Conservation (phyloP, 2,113 vertebrate species). For the Chionis minor region DNA sequence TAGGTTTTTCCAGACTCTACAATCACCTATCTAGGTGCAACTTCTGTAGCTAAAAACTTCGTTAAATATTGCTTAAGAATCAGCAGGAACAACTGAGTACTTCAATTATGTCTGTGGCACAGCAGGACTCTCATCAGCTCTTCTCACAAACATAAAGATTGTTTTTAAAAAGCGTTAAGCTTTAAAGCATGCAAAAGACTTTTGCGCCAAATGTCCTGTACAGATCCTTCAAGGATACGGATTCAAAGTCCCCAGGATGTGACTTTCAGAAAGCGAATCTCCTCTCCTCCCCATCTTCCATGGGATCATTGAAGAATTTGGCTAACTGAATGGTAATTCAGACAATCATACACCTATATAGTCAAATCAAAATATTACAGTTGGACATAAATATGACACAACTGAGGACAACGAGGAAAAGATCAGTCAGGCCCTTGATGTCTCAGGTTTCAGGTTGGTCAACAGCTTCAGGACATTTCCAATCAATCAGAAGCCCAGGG, state of each 20-base stretch:
- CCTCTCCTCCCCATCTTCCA: neutral
- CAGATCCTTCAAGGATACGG: neutral
- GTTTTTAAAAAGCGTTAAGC: neutral
- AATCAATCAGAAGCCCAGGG: neutral
- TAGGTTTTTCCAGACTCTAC: neutral
- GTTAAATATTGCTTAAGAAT: neutral
- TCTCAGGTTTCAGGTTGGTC: neutral
- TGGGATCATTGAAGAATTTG: neutral
- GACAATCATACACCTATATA: neutral
- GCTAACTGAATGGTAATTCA: neutral
- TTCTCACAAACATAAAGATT: neutral
- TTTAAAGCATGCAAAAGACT: neutral
- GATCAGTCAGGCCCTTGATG: neutral
- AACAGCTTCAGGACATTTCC: neutral
- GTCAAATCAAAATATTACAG: neutral
- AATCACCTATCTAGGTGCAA: neutral
- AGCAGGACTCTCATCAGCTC: neutral
- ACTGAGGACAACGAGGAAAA: neutral
- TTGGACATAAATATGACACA: neutral
- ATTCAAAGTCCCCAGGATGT: neutral
- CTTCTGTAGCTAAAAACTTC: neutral
- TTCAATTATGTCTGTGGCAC: neutral
- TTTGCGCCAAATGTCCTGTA: neutral
- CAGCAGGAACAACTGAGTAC: neutral
- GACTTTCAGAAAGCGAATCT: neutral